Evolutionary conservation across 2,113 vertebrate species (phyloP).

Genomic region (Tyto alba): DNA sequence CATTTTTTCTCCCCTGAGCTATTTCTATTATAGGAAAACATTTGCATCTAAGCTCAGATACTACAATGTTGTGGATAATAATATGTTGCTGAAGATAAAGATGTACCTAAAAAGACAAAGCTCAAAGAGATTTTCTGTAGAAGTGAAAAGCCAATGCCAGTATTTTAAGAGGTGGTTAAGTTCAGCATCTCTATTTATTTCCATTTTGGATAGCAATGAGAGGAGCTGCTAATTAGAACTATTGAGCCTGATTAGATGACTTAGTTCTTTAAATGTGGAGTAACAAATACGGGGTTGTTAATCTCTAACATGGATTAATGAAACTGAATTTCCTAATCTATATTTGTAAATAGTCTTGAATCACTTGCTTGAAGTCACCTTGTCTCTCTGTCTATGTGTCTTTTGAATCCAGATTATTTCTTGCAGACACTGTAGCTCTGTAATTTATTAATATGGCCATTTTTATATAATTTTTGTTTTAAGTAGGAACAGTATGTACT

Average conservation of each 20-base stretch:
- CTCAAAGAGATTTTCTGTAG: not conserved
- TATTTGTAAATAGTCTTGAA: not conserved
- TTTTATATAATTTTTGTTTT: not conserved
- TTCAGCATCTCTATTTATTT: not conserved
- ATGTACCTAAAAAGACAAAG: not conserved
- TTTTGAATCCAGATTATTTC: not conserved
- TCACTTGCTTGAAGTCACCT: not conserved
- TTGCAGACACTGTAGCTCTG: not conserved
- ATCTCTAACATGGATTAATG: not conserved
- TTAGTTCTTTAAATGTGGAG: not conserved
- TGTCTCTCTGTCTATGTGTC: not conserved
- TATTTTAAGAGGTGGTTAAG: not conserved
- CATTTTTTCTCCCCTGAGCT: not conserved
- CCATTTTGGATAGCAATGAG: not conserved
- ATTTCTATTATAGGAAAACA: not conserved
- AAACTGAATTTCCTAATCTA: not conserved
- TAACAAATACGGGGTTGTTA: not conserved
- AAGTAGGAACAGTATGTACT: not conserved
- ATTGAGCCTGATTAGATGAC: not conserved
- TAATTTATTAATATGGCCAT: not conserved
- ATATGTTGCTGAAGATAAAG: not conserved
- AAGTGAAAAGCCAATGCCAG: not conserved
- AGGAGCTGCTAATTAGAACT: not conserved
- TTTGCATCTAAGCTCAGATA: not conserved
- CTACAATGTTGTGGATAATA: not conserved